Conservation (phyloP, 2,797 vertebrate species). For the Nyctalus aviator region DNA sequence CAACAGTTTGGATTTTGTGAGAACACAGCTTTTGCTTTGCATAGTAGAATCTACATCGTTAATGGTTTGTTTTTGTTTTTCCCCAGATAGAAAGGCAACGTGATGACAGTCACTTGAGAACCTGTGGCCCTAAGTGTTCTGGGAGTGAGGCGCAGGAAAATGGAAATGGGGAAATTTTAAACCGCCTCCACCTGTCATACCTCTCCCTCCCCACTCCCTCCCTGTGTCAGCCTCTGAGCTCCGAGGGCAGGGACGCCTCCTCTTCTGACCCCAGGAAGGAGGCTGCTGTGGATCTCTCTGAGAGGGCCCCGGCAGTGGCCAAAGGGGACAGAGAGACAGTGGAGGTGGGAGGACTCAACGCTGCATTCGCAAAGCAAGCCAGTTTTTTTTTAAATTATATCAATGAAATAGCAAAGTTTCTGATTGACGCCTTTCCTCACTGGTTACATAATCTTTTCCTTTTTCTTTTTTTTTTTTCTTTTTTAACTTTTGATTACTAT, state of each 20-base stretch:
- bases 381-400: neutral
- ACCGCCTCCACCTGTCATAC: rapidly evolving
- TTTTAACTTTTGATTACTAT: neutral
- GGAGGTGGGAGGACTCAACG: rapidly evolving
- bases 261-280: rapidly evolving
- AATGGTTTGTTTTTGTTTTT: neutral
- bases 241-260: neutral
- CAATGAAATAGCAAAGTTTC: neutral
- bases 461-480: no score
- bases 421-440: neutral
- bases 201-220: neutral
- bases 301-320: neutral
- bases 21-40: neutral
- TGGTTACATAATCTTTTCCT: neutral
- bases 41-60: neutral
- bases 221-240: neutral
- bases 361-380: neutral
- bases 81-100: neutral
- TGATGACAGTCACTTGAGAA: neutral
- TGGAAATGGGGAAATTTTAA: neutral
- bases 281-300: no score
- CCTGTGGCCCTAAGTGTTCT: neutral
- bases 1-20: neutral
- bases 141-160: neutral
- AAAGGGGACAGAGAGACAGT: neutral